These are phyloP conservation scores for Molanna angustata DNA, from an alignment of 2,888 invertebrate genomes.

Conservation along the genomic window DNA sequence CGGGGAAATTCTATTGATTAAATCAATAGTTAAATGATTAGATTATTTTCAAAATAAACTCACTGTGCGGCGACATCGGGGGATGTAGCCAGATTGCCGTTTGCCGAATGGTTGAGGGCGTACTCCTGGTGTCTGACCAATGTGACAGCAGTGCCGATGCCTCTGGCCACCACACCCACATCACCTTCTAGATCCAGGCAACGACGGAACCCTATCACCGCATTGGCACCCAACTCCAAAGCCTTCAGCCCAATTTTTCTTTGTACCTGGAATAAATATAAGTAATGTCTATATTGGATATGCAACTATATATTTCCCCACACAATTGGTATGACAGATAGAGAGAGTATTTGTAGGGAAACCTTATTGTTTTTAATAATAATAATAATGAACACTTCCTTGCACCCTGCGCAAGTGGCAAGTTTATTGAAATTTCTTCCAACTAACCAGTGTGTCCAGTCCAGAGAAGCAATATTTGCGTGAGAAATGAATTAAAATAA, in stretches of 20 bases:
- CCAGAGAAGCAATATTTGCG: no score
- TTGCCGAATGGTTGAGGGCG: conserved; percentile 32
- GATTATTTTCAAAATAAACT: conserved; percentile 45
- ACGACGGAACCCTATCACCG: conserved; percentile 92
- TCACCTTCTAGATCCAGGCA: conserved; percentile 97
- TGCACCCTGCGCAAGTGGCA: no score
- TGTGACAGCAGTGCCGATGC: conserved; percentile 87
- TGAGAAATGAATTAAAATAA: no score
- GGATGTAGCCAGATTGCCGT: conserved; percentile 40
- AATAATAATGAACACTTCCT: no score
- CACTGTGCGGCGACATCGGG: conserved; percentile 58
- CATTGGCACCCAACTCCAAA: conserved; percentile 89
- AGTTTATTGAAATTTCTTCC: no score
- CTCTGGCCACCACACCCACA: conserved; percentile 93
- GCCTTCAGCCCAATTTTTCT: conserved; percentile 92
- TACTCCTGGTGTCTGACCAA: conserved; percentile 60
- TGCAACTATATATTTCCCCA: no score
- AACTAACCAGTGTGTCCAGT: no score
- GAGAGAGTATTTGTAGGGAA: no score
- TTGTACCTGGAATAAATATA: conserved; percentile 60
- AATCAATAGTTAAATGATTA: no score
- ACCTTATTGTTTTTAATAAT: no score
- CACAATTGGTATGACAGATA: no score
- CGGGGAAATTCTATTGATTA: no score
- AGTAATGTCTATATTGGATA: neutral